A percentile compares a stretch with the other conserved stretches of the same genome.
Conservation (phyloP, 2,797 vertebrate species). For the Limosa lapponica region DNA sequence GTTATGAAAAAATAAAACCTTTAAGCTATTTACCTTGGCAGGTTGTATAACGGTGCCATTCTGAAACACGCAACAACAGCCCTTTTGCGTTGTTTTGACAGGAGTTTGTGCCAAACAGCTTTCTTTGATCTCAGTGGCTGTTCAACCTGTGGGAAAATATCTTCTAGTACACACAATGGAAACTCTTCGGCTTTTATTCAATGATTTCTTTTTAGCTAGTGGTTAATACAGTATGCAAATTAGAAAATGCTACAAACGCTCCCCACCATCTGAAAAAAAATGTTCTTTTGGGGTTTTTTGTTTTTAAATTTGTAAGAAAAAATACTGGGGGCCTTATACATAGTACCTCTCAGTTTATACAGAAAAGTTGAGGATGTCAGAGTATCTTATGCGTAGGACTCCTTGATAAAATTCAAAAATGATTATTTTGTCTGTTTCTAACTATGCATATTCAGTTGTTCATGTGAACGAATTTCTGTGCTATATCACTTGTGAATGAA, state of each 20-base stretch:
- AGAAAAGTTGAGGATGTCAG: background rate
- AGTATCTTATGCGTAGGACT: background rate
- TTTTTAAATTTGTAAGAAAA: background rate
- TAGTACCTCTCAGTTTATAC: background rate
- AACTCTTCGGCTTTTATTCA: background rate
- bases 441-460: background rate
- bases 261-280: background rate
- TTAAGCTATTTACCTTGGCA: conserved; percentile 87
- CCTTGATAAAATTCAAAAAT: background rate
- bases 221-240: background rate
- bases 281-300: background rate
- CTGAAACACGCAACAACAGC: conserved; percentile 99
- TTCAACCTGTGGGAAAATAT: conserved; percentile 86
- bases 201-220: background rate
- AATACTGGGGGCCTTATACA: background rate
- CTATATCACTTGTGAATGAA: background rate
- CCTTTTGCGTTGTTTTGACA: conserved; percentile 97
- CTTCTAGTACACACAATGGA: background rate
- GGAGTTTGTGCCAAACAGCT: conserved; percentile 97
- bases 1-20: background rate
- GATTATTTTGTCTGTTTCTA: background rate
- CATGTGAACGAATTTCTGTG: background rate
- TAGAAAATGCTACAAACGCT: background rate
- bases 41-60: conserved; percentile 97
- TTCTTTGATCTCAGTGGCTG: conserved; percentile 97